A percentile compares a stretch with the other conserved stretches of the same genome.
These are phyloP conservation scores for Rana temporaria DNA, from an alignment of 2,113 vertebrate species.

Conservation along the genomic window DNA sequence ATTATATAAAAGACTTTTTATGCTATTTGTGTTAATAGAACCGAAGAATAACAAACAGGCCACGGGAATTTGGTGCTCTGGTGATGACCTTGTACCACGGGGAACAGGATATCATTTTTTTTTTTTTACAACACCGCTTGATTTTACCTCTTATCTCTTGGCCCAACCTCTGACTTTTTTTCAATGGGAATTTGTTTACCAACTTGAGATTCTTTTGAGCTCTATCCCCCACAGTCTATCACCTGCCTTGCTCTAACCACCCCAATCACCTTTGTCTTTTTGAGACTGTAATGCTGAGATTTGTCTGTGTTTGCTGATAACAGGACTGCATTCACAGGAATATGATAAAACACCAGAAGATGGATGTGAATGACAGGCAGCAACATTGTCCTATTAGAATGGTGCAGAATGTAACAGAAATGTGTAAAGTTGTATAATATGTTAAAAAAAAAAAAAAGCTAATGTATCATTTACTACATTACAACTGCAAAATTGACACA, in stretches of 20 bases:
- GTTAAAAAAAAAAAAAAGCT: no score
- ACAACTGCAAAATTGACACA: no score
- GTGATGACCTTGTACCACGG: slow-evolving; percentile 37
- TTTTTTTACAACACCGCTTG: slow-evolving; percentile 36
- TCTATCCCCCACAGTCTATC: slow-evolving; percentile 11
- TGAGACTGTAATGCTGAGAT: slow-evolving; percentile 24
- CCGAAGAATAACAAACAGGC: background rate
- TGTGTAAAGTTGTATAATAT: no score
- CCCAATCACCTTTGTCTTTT: slow-evolving; percentile 36
- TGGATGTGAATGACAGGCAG: no score
- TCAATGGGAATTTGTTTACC: slow-evolving; percentile 51
- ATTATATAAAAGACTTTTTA: slow-evolving; percentile 26
- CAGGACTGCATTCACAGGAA: background rate
- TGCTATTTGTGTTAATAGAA: slow-evolving; percentile 4
- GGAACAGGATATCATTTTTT: slow-evolving; percentile 23
- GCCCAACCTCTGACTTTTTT: slow-evolving; percentile 8
- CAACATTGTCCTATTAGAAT: no score
- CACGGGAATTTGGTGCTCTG: slow-evolving; percentile 37
- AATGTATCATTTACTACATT: no score
- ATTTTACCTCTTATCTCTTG: slow-evolving; percentile 28
- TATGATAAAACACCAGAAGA: background rate
- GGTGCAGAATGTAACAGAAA: no score
- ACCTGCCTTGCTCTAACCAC: slow-evolving; percentile 32
- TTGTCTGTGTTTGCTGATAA: slow-evolving; percentile 27
- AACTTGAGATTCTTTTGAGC: slow-evolving; percentile 42